Evolutionary conservation across 2,797 vertebrate species (phyloP).

Genomic region (Chanos chanos): DNA sequence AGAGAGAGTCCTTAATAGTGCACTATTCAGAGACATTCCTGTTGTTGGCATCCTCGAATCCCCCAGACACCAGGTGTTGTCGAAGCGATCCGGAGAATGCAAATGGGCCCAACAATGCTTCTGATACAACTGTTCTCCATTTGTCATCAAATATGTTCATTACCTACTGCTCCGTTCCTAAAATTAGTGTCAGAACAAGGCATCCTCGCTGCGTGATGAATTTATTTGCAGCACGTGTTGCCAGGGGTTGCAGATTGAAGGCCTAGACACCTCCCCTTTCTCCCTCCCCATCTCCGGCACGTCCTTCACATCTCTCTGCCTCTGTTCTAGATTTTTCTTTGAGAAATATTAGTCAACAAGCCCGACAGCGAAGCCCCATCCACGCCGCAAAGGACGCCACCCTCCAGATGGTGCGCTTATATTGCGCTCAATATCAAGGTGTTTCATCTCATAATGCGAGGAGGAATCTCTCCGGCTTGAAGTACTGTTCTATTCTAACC

Average conservation of each 20-base stretch:
- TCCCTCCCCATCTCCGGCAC: slow-evolving; percentile 33
- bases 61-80: slow-evolving; percentile 76
- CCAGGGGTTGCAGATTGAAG: slow-evolving; percentile 56
- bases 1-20: slow-evolving; percentile 28
- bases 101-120: slow-evolving; percentile 66
- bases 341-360: slow-evolving; percentile 71
- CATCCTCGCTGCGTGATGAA: slow-evolving; percentile 69
- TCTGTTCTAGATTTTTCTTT: slow-evolving; percentile 58
- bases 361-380: slow-evolving; percentile 51
- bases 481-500: slow-evolving; percentile 66
- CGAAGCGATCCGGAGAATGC: slow-evolving; percentile 68
- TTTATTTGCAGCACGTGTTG: slow-evolving; percentile 59
- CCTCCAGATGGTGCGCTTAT: slow-evolving; percentile 77
- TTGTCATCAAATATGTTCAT: slow-evolving; percentile 76
- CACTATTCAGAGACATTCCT: slow-evolving; percentile 28
- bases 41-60: slow-evolving; percentile 24
- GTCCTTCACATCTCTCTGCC: slow-evolving; percentile 66
- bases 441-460: slow-evolving; percentile 75
- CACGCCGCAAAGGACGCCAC: slow-evolving; percentile 63
- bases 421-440: slow-evolving; percentile 72
- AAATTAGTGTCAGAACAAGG: slow-evolving; percentile 76
- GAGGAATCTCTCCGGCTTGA: slow-evolving; percentile 61
- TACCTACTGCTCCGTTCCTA: slow-evolving; percentile 71
- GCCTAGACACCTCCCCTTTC: slow-evolving; percentile 24
- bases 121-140: slow-evolving; percentile 62